Percentiles rank a stretch among this genome's conserved stretches.
These are phyloP conservation scores for Zosterops pallidus DNA, from an alignment of 2,113 vertebrate genomes.

Conservation along the genomic window DNA sequence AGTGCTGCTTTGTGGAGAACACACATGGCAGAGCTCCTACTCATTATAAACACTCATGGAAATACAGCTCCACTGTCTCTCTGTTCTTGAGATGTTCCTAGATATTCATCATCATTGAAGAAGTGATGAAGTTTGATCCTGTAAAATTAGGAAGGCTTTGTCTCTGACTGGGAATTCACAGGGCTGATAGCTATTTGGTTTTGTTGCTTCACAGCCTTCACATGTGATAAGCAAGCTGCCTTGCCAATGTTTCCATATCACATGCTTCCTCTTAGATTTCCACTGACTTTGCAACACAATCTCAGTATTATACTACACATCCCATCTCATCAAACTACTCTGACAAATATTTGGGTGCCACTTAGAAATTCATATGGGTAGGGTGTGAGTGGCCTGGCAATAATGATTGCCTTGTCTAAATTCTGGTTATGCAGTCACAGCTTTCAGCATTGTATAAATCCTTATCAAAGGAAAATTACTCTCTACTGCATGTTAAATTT, in stretches of 20 bases:
- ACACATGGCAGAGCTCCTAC: background rate
- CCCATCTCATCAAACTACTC: background rate
- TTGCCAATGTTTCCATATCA: background rate
- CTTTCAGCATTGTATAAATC: background rate
- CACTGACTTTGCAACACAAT: background rate
- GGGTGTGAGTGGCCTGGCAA: background rate
- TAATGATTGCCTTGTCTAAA: background rate
- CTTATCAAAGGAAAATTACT: background rate
- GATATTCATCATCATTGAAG: background rate
- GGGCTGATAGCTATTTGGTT: background rate
- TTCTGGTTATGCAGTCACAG: background rate
- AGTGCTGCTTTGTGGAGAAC: background rate
- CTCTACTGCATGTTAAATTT: background rate
- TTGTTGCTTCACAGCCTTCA: background rate
- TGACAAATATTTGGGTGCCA: background rate
- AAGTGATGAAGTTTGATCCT: background rate
- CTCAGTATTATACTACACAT: background rate
- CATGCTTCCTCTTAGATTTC: background rate
- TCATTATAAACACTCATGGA: background rate
- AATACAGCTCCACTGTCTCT: background rate
- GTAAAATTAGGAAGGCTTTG: background rate
- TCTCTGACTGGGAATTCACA: background rate
- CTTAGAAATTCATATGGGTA: background rate
- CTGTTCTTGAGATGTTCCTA: background rate
- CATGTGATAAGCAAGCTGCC: background rate